Evolutionary conservation across 2,888 invertebrate species (phyloP).

Genomic region (Andrena bucephala): DNA sequence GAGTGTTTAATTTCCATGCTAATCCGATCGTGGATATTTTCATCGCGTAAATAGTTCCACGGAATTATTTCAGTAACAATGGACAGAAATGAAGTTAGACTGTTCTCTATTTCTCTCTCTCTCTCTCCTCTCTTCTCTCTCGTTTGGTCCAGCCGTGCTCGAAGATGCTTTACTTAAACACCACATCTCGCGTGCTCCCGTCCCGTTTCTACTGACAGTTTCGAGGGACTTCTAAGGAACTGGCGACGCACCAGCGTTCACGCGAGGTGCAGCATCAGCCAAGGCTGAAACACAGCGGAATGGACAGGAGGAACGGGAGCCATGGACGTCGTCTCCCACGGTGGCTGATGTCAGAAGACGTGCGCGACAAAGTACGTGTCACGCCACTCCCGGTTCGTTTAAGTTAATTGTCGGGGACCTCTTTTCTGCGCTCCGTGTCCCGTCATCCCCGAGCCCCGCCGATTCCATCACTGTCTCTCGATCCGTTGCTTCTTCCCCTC

Average conservation of each 20-base stretch:
- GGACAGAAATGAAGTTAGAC: neutral
- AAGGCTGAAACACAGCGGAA: conserved; percentile 7
- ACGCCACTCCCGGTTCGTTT: conserved; percentile 82
- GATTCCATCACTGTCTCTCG: conserved; percentile 74
- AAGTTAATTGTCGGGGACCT: conserved; percentile 78
- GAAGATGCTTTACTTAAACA: neutral
- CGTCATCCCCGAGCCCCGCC: conserved; percentile 68
- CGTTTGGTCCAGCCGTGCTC: neutral
- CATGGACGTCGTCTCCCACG: conserved; percentile 70
- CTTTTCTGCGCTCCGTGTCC: conserved; percentile 59
- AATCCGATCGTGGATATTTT: too few species aligned
- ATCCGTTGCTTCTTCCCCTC: conserved; percentile 46
- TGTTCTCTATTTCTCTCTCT: neutral
- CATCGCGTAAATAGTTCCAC: neutral
- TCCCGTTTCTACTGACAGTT: neutral
- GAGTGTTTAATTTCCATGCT: neutral
- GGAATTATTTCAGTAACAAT: neutral
- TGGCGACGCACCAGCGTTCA: conserved; percentile 14
- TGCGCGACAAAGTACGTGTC: conserved; percentile 82
- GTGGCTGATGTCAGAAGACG: conserved; percentile 78
- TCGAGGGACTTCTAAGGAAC: neutral
- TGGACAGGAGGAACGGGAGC: conserved; percentile 5
- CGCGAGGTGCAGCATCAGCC: conserved; percentile 3
- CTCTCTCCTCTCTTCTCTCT: neutral
- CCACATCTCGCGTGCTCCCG: conserved; percentile 2